Conservation (phyloP, 2,113 vertebrate genomes). For the Albula glossodonta region DNA sequence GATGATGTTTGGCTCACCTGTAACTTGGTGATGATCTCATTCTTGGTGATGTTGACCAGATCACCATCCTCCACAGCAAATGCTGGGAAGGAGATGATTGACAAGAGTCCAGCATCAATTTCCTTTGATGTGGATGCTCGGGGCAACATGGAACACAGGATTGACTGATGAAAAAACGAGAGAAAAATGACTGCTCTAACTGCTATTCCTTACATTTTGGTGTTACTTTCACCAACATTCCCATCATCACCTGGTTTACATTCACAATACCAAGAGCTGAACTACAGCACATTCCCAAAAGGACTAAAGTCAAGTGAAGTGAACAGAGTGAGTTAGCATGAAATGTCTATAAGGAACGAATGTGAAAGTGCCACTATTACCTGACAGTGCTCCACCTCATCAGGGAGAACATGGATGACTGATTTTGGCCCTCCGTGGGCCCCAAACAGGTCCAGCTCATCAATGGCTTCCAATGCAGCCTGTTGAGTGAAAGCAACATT, state of each 20-base stretch:
- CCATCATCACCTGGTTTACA: neutral
- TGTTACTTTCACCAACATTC: neutral
- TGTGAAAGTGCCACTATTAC: slow-evolving; percentile 54
- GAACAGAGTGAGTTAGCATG: neutral
- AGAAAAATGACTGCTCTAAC: neutral
- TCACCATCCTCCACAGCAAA: slow-evolving; percentile 95
- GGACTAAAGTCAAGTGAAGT: neutral
- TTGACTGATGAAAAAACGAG: slow-evolving; percentile 75
- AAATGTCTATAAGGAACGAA: neutral
- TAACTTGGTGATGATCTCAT: slow-evolving; percentile 91
- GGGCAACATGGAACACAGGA: slow-evolving; percentile 96
- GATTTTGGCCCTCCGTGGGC: slow-evolving; percentile 91
- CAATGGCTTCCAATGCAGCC: slow-evolving; percentile 96
- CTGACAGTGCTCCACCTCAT: slow-evolving; percentile 98
- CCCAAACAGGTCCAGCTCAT: slow-evolving; percentile 96
- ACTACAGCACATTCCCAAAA: neutral
- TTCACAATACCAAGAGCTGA: neutral
- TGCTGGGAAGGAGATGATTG: slow-evolving; percentile 94
- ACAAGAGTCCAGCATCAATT: slow-evolving; percentile 94
- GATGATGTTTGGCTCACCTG: slow-evolving; percentile 76
- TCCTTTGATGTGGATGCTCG: slow-evolving; percentile 96
- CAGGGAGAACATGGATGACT: slow-evolving; percentile 94
- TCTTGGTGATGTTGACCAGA: slow-evolving; percentile 90
- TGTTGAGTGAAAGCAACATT: slow-evolving; percentile 46
- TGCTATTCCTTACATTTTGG: neutral